Evolutionary conservation across 2,797 vertebrate species (phyloP), one percentile per base, ranked within the genome.

Genomic region (Glyptemys insculpta): DNA sequence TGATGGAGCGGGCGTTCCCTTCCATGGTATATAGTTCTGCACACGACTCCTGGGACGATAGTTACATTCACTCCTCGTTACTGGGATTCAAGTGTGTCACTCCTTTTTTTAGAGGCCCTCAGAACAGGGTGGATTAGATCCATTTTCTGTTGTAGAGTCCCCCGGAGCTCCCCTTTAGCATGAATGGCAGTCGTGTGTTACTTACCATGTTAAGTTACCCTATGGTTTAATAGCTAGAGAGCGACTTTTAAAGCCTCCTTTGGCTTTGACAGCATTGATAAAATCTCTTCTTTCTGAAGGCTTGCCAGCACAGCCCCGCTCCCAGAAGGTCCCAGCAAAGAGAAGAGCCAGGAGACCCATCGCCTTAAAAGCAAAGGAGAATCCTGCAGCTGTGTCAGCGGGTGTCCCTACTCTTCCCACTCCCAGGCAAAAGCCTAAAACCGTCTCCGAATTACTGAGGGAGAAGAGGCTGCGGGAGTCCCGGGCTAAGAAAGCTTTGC

Each of bases 361-460:
- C 1, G 59, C 89, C 31, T 5, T 68, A 14, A 90, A 81, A 83
- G 56, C 80, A n/a, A 23, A 27, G 2, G 8, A 79, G 5, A 10
- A 9, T 6, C 52, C 14, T 2, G 12, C 14, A 5, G 14, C 59
- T 54, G 29, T 5, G 27, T 15, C 0, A 0, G 14, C 88, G 2
- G 9, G 53, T 25, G 2, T 80, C 2, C 0, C 79, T 1, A 3
- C 23, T 0, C 0, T 41, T 52, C 59, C 37, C 11, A 49, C 37
- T 8, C 79, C 97, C 2, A 86, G 84, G 52, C 93, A 94, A 6
- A 98, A 98, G 41, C 96, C 94, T 1, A 98, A 98, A 96, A 98
- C 98, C 0, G 98, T 99, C 79, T 98, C 94, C 0, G 97, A 98
- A 50, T 87, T 98, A 8, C 98, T 99, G 41, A 89, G 95, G 11